phyloP scores from a whole-genome alignment of 2,888 invertebrate species.

The Synergus laeviventris region DNA sequence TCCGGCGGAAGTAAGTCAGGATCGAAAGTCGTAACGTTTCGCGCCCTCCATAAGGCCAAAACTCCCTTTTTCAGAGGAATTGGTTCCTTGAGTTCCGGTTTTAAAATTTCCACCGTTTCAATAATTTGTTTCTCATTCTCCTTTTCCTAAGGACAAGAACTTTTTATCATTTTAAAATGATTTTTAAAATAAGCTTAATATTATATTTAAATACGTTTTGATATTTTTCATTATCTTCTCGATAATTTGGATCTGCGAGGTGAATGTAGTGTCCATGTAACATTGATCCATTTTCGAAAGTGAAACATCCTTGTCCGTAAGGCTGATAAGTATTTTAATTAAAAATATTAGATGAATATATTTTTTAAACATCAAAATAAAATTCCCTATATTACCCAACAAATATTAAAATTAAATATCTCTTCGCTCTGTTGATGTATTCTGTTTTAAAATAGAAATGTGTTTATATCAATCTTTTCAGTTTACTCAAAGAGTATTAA shows the following conservation, averaged over 20 bases:
- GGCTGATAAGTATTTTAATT: slow-evolving; percentile 73
- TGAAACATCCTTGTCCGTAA: slow-evolving; percentile 85
- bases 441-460: no score
- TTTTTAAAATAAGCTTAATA: no score
- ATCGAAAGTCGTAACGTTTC: slow-evolving; percentile 83
- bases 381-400: no score
- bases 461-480: no score
- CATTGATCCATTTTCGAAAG: slow-evolving; percentile 86
- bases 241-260: slow-evolving; percentile 79
- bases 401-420: no score
- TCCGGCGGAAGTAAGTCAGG: slow-evolving; percentile 84
- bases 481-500: no score
- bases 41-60: slow-evolving; percentile 83
- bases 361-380: not conserved
- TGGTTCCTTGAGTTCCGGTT: slow-evolving; percentile 67
- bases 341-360: not conserved
- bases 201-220: not conserved
- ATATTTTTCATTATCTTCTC: slow-evolving; percentile 76
- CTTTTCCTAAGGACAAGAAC: slow-evolving; percentile 42
- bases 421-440: no score
- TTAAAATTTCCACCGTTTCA: slow-evolving; percentile 1
- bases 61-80: slow-evolving; percentile 58
- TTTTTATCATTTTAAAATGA: not conserved
- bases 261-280: slow-evolving; percentile 84
- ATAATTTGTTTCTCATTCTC: slow-evolving; percentile 43